Evolutionary conservation across 2,797 vertebrate genomes (phyloP).

Genomic region (Anabas testudineus): DNA sequence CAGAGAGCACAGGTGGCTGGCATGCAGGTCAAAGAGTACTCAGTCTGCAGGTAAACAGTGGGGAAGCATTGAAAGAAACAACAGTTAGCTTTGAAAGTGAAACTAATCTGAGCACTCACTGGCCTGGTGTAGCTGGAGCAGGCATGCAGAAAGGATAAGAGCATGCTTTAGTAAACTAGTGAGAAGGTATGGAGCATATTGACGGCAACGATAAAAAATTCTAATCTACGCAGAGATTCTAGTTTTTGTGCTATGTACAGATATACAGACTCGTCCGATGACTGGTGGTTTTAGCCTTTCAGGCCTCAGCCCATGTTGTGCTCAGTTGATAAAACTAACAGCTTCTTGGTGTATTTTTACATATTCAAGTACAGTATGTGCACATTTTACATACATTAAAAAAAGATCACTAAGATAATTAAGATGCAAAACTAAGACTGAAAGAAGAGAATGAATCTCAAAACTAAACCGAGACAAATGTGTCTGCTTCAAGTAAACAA

Average conservation of each 20-base stretch:
- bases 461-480: conserved; percentile 41
- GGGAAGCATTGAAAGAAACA: conserved; percentile 91
- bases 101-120: conserved; percentile 70
- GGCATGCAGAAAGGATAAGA: conserved; percentile 79
- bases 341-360: conserved; percentile 72
- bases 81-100: conserved; percentile 82
- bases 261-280: conserved; percentile 77
- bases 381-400: conserved; percentile 77
- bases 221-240: conserved; percentile 89
- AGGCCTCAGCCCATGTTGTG: conserved; percentile 64
- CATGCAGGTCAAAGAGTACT: conserved; percentile 83
- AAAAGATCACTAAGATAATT: conserved; percentile 45
- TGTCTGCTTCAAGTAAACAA: conserved; percentile 70
- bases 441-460: conserved; percentile 39
- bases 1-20: conserved; percentile 11
- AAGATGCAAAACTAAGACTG: conserved; percentile 42
- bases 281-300: conserved; percentile 21
- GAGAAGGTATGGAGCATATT: conserved; percentile 70
- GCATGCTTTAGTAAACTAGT: conserved; percentile 74
- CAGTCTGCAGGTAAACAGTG: conserved; percentile 87
- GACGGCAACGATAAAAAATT: conserved; percentile 51
- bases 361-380: conserved; percentile 84
- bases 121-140: conserved; percentile 80
- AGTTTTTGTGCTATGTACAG: conserved; percentile 93
- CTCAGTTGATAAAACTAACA: conserved; percentile 69